Evolutionary conservation across 1,140 invertebrate genomes (phyloP).

Genomic region (Neuroterus valhalla): DNA sequence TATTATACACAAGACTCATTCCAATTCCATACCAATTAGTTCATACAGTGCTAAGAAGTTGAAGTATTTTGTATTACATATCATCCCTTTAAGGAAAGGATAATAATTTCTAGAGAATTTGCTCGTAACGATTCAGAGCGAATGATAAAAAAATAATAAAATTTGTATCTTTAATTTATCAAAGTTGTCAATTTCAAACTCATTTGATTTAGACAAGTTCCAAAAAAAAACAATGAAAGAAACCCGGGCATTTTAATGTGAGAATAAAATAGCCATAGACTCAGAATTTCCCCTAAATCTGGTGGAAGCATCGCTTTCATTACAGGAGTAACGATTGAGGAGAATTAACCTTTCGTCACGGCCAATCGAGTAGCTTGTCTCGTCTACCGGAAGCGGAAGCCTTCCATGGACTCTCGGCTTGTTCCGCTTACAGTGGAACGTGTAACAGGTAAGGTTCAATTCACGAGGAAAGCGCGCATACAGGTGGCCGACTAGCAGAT

Average conservation of each 20-base stretch:
- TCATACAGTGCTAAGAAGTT: too few relatives aligned
- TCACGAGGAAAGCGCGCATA: conserved; percentile 69
- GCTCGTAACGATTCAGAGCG: too few relatives aligned
- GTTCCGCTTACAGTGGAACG: conserved; percentile 50
- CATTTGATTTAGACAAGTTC: too few relatives aligned
- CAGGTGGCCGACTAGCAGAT: conserved; percentile 71
- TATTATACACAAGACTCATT: too few relatives aligned
- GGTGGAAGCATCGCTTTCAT: conserved; percentile 3
- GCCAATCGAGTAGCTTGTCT: conserved; percentile 40
- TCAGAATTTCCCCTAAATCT: conserved; percentile 20
- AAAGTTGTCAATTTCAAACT: too few relatives aligned
- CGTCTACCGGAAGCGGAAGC: conserved; percentile 43
- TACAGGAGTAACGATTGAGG: conserved; percentile 10
- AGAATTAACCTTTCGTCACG: conserved; percentile 33
- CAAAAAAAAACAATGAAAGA: background rate
- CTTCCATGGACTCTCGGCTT: conserved; percentile 32
- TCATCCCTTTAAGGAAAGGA: too few relatives aligned
- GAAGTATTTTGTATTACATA: too few relatives aligned
- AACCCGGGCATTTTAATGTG: background rate
- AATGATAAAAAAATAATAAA: too few relatives aligned
- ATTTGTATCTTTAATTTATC: too few relatives aligned
- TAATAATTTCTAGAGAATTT: too few relatives aligned
- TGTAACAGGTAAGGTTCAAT: conserved; percentile 75
- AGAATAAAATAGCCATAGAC: background rate
- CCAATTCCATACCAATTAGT: too few relatives aligned